These are phyloP conservation scores for Hylaeus volcanicus DNA, from an alignment of 1,140 invertebrate genomes.

Conservation along the genomic window DNA sequence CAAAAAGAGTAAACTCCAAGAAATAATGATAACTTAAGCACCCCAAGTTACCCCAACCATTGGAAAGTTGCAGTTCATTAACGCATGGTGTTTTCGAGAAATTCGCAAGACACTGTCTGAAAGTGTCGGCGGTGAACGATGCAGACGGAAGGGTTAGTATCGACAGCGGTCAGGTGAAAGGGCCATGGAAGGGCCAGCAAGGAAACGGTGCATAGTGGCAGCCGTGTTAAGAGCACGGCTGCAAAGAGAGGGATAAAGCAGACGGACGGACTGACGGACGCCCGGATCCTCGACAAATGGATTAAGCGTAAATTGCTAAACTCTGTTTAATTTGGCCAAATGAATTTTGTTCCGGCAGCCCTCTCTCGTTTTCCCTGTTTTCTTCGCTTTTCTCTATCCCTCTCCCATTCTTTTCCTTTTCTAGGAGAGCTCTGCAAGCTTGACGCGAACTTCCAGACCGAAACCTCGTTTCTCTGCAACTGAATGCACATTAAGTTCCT, in stretches of 20 bases:
- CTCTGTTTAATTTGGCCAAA: conserved; percentile 78
- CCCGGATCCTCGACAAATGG: conserved; percentile 73
- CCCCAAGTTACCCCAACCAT: background rate
- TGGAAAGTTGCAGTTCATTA: background rate
- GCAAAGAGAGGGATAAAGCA: conserved; percentile 13
- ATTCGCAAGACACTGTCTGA: conserved; percentile 1
- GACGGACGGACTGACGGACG: conserved; percentile 62
- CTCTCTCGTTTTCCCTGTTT: conserved; percentile 26
- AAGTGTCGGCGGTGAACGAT: conserved; percentile 14
- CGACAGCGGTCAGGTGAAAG: conserved; percentile 16
- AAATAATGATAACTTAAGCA: background rate
- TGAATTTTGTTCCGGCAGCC: conserved; percentile 73
- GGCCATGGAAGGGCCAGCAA: conserved; percentile 9
- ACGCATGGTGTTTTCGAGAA: background rate
- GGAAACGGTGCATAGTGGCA: conserved; percentile 18
- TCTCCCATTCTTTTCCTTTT: conserved; percentile 6
- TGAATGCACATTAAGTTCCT: background rate
- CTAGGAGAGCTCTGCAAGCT: background rate
- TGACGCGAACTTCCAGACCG: background rate
- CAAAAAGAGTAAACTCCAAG: no score
- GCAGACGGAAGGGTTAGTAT: conserved; percentile 30
- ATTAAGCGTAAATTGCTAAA: conserved; percentile 77
- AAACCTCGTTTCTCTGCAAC: background rate
- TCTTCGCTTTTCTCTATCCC: conserved; percentile 2
- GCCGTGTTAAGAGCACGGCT: conserved; percentile 22